A percentile compares a stretch with the other conserved stretches of the same genome.
Conservation (phyloP, 2,888 invertebrate genomes). For the Invenusta paracnida region DNA sequence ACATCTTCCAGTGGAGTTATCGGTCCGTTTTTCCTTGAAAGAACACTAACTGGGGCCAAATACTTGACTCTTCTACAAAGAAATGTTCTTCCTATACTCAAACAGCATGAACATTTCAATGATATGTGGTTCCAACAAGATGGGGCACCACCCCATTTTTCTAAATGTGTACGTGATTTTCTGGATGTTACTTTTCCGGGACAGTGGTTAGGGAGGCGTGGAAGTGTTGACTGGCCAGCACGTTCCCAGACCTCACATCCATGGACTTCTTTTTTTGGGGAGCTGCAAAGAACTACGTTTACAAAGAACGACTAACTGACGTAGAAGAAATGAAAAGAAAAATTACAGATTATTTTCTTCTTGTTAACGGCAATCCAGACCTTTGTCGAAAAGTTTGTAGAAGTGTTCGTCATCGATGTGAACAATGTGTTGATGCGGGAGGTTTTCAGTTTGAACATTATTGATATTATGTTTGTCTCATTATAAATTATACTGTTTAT, state of each 20-base stretch:
- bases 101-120: background rate
- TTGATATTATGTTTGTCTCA: too few relatives aligned
- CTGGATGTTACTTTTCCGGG: too few relatives aligned
- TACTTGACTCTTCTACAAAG: conserved; percentile 1
- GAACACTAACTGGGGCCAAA: conserved; percentile 24
- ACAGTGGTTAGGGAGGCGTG: conserved; percentile 22
- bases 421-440: too few relatives aligned
- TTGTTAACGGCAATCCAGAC: background rate
- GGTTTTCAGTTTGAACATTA: too few relatives aligned
- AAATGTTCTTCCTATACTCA: background rate
- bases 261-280: conserved; percentile 32
- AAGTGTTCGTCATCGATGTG: too few relatives aligned
- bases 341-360: background rate
- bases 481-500: too few relatives aligned
- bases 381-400: background rate
- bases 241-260: conserved; percentile 30
- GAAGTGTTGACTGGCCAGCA: conserved; percentile 8
- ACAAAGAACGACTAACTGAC: background rate
- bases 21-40: background rate
- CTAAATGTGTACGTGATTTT: background rate
- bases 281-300: conserved; percentile 6
- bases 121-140: conserved; percentile 19
- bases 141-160: conserved; percentile 28
- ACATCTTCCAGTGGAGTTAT: background rate
- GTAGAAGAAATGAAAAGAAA: background rate